These are phyloP conservation scores for Gadus chalcogrammus DNA, from an alignment of 2,113 vertebrate genomes.

Conservation along the genomic window DNA sequence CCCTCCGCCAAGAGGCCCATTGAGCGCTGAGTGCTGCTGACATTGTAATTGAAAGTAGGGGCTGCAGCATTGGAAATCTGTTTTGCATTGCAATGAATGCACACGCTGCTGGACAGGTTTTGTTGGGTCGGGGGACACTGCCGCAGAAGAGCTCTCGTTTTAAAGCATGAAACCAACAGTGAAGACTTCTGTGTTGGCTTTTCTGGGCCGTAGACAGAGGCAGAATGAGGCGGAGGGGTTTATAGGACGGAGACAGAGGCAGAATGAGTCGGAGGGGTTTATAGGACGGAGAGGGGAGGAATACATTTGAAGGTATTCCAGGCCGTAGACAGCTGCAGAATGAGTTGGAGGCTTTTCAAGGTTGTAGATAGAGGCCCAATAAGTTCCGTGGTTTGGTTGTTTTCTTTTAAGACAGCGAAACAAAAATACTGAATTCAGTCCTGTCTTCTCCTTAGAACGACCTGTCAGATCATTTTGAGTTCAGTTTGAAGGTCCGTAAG, in stretches of 20 bases:
- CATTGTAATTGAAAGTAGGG: slow-evolving; percentile 73
- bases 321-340: slow-evolving; percentile 27
- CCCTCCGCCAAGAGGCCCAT: slow-evolving; percentile 38
- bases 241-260: slow-evolving; percentile 2
- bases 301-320: slow-evolving; percentile 34
- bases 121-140: slow-evolving; percentile 54
- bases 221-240: slow-evolving; percentile 13
- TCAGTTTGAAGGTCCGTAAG: too few relatives aligned
- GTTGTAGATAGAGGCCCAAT: slow-evolving; percentile 28
- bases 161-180: slow-evolving; percentile 52
- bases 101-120: slow-evolving; percentile 57
- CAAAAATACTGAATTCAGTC: too few relatives aligned
- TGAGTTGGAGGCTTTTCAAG: slow-evolving; percentile 36
- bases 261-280: slow-evolving; percentile 13
- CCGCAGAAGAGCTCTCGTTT: slow-evolving; percentile 43
- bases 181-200: slow-evolving; percentile 52
- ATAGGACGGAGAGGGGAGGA: background rate
- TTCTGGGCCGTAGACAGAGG: slow-evolving; percentile 32
- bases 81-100: slow-evolving; percentile 68
- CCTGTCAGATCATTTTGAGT: too few relatives aligned
- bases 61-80: slow-evolving; percentile 58
- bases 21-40: slow-evolving; percentile 60
- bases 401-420: too few relatives aligned
- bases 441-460: too few relatives aligned
- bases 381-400: background rate